phyloP scores from a whole-genome alignment of 2,113 vertebrate species.

The Egretta garzetta region DNA sequence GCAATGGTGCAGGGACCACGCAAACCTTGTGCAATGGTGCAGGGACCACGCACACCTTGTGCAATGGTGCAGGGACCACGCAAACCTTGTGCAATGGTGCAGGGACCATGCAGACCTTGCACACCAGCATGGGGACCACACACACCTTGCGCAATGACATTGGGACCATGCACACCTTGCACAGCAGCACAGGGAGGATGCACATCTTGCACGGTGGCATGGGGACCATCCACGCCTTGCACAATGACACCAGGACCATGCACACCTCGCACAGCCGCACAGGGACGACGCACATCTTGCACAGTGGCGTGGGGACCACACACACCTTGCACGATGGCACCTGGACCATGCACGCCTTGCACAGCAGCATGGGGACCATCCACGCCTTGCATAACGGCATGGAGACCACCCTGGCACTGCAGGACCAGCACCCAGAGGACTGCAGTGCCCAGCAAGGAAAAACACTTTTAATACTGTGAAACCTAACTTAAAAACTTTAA shows the following conservation, averaged over 20 bases:
- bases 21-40: too few species aligned
- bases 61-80: too few species aligned
- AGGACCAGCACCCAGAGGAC: background rate
- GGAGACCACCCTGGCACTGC: background rate
- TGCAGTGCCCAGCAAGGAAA: background rate
- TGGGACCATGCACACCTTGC: fast-evolving
- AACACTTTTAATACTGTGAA: background rate
- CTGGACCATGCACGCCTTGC: background rate
- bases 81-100: fast-evolving
- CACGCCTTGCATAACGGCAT: fast-evolving
- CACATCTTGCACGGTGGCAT: too few species aligned
- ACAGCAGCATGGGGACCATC: fast-evolving
- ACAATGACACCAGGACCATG: too few species aligned
- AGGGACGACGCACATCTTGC: too few species aligned
- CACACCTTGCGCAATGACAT: background rate
- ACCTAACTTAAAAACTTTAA: background rate
- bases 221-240: too few species aligned
- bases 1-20: too few species aligned
- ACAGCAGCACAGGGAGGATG: too few species aligned
- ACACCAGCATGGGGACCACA: fast-evolving
- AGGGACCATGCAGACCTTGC: fast-evolving
- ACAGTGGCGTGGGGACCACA: fast-evolving
- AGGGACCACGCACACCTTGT: fast-evolving
- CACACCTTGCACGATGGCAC: fast-evolving
- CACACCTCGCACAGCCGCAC: fast-evolving